phyloP scores from a whole-genome alignment of 1,140 invertebrate genomes.

The Gyrodactylus salaris region DNA sequence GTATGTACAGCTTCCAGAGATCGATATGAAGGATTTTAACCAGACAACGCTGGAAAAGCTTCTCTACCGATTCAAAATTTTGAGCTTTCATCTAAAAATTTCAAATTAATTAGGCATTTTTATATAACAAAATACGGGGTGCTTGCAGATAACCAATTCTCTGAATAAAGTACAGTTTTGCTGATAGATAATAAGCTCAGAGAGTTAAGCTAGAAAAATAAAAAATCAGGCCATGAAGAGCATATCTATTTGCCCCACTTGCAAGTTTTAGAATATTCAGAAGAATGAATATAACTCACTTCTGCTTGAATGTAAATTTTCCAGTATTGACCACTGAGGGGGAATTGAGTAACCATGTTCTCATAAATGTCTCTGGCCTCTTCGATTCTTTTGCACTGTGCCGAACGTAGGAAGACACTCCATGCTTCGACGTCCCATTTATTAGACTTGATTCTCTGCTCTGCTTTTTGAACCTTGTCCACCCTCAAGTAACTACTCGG shows the following conservation, averaged over 20 bases:
- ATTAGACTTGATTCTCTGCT: conserved; percentile 3
- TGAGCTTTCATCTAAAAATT: conserved; percentile 51
- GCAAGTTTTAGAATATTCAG: too few species aligned
- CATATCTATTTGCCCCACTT: too few species aligned
- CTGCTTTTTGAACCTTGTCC: conserved; percentile 3
- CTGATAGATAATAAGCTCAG: too few species aligned
- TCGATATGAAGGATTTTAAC: conserved; percentile 95
- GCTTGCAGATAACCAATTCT: too few species aligned
- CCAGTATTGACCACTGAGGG: conserved; percentile 81
- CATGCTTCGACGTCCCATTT: conserved; percentile 6
- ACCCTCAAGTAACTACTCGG: not conserved
- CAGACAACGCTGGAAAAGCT: conserved; percentile 82
- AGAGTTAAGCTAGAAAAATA: too few species aligned
- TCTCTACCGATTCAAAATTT: conserved; percentile 86
- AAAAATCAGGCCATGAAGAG: too few species aligned
- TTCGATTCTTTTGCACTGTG: conserved; percentile 39
- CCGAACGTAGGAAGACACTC: conserved; percentile 2
- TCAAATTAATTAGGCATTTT: too few species aligned
- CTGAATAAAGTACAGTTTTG: too few species aligned
- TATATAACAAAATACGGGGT: too few species aligned
- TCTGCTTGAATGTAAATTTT: conserved; percentile 98
- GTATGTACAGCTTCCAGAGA: conserved; percentile 80
- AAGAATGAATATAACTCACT: conserved; percentile 25
- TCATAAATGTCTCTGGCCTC: conserved; percentile 68
- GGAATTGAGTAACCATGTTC: conserved; percentile 57